These are phyloP conservation scores for Elephantulus edwardii DNA, from an alignment of 2,113 vertebrate species.

Conservation along the genomic window DNA sequence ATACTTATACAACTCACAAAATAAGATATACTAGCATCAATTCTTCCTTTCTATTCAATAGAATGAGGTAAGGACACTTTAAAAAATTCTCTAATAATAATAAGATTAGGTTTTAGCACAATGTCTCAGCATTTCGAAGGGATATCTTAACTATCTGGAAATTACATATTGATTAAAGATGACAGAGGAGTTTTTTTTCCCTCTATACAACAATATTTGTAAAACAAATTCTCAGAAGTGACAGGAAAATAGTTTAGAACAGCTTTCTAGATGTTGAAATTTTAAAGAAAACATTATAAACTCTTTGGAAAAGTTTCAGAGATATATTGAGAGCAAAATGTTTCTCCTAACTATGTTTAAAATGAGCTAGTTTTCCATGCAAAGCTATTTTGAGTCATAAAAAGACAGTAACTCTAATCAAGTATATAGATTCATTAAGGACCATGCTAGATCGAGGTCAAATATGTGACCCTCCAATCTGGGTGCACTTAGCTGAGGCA, in stretches of 20 bases:
- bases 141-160: slow-evolving; percentile 11
- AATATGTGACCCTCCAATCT: slow-evolving; percentile 84
- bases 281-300: slow-evolving; percentile 47
- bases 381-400: slow-evolving; percentile 82
- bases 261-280: neutral
- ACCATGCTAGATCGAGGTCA: slow-evolving; percentile 81
- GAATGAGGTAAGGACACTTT: neutral
- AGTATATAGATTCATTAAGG: slow-evolving; percentile 85
- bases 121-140: neutral
- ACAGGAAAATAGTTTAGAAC: neutral
- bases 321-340: slow-evolving; percentile 60
- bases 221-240: slow-evolving; percentile 23
- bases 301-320: slow-evolving; percentile 61
- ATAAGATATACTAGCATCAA: neutral
- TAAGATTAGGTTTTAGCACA: neutral
- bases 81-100: neutral
- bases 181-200: neutral
- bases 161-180: neutral
- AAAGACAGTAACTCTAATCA: slow-evolving; percentile 84
- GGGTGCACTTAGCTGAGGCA: slow-evolving; percentile 83
- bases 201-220: neutral
- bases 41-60: neutral
- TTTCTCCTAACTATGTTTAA: slow-evolving; percentile 62
- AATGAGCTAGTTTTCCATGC: slow-evolving; percentile 74
- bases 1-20: neutral